Conservation (phyloP, 2,888 invertebrate species). For the Falcaria lacertinaria region DNA sequence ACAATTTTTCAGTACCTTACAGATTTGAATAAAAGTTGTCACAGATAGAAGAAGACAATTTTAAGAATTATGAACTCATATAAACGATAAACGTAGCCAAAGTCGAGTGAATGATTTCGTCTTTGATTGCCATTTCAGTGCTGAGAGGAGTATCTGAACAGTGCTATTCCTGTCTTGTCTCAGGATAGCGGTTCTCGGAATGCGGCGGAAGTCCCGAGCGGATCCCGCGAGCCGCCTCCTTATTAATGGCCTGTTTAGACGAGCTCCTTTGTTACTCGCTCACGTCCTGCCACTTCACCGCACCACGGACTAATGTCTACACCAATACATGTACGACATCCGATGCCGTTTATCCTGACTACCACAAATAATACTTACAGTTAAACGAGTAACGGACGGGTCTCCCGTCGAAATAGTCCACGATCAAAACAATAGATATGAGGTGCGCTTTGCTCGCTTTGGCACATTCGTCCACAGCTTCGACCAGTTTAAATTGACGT, state of each 20-base stretch:
- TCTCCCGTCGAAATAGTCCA: conserved; percentile 19
- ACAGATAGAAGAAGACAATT: too few species aligned
- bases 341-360: conserved; percentile 22
- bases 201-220: conserved; percentile 69
- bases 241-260: conserved; percentile 78
- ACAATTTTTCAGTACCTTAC: too few species aligned
- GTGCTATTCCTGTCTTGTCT: conserved; percentile 73
- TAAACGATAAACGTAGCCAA: too few species aligned
- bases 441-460: conserved; percentile 42
- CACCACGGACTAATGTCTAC: conserved; percentile 29
- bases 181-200: conserved; percentile 68
- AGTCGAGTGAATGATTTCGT: neutral
- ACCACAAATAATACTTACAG: conserved; percentile 9
- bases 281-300: conserved; percentile 65
- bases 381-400: conserved; percentile 33
- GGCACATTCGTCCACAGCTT: conserved; percentile 52
- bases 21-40: too few species aligned
- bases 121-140: conserved; percentile 52
- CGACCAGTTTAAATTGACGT: conserved; percentile 71
- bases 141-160: conserved; percentile 37
- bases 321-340: conserved; percentile 24
- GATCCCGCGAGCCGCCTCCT: conserved; percentile 68
- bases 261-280: conserved; percentile 73
- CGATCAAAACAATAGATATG: conserved; percentile 36
- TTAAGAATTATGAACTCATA: too few species aligned